These are phyloP conservation scores for Patella caerulea DNA, from an alignment of 2,888 invertebrate genomes.

Conservation along the genomic window DNA sequence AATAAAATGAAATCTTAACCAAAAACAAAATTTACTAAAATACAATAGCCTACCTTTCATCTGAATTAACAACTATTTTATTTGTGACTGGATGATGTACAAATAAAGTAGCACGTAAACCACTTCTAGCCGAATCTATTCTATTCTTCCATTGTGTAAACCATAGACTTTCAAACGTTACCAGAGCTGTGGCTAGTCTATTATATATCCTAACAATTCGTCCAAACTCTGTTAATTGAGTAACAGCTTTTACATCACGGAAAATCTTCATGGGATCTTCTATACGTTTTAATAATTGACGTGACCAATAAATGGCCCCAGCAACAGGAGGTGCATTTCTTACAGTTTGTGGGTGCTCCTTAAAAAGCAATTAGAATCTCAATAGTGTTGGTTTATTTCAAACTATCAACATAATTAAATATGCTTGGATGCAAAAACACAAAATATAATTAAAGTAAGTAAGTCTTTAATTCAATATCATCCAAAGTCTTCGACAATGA, in stretches of 20 bases:
- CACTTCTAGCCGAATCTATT: constrained; percentile 66
- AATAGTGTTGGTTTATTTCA: too few species aligned
- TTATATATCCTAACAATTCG: constrained; percentile 62
- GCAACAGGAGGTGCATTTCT: constrained; percentile 71
- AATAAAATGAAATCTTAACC: too few species aligned
- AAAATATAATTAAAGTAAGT: too few species aligned
- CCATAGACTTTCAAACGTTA: constrained; percentile 70
- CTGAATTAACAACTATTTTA: constrained; percentile 68
- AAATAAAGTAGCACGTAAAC: constrained; percentile 67
- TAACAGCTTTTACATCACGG: constrained; percentile 66
- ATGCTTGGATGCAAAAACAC: too few species aligned
- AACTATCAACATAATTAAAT: too few species aligned
- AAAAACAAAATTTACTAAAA: neutral
- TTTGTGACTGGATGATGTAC: constrained; percentile 63
- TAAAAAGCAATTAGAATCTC: too few species aligned
- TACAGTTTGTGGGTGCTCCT: constrained; percentile 66
- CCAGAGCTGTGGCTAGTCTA: constrained; percentile 67
- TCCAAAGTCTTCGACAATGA: too few species aligned
- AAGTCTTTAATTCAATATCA: too few species aligned
- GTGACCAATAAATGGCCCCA: constrained; percentile 70
- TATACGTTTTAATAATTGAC: constrained; percentile 68
- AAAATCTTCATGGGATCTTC: constrained; percentile 71
- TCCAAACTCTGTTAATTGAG: constrained; percentile 65
- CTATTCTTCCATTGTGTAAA: constrained; percentile 68
- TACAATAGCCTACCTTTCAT: constrained; percentile 62